A percentile compares a stretch with the other conserved stretches of the same genome.
phyloP scores from a whole-genome alignment of 2,888 invertebrate genomes.

The Yponomeuta evonymella region DNA sequence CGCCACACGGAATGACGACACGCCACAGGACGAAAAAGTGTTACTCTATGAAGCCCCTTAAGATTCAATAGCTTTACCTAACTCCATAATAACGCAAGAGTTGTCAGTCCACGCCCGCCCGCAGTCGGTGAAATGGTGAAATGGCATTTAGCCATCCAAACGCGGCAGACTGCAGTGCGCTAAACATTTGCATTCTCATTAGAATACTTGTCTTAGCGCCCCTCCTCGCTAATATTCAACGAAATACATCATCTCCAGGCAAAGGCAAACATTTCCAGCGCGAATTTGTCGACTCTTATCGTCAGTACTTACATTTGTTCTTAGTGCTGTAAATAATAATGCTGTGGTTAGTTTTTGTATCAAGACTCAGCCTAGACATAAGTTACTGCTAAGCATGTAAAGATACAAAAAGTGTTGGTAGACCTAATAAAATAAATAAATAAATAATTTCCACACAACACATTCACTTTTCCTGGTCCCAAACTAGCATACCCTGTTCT shows the following conservation, averaged over 20 bases:
- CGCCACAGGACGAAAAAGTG: too few species aligned
- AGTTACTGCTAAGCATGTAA: too few species aligned
- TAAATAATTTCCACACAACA: not conserved
- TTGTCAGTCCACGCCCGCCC: not conserved
- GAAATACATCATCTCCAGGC: constrained; percentile 22
- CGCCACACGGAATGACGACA: too few species aligned
- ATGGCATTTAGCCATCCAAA: constrained; percentile 30
- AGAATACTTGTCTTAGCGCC: constrained; percentile 30
- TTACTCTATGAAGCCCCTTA: too few species aligned
- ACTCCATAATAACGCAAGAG: too few species aligned
- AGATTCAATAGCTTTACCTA: too few species aligned
- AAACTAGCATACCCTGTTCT: too few species aligned
- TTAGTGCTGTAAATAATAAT: not conserved
- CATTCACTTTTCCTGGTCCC: not conserved
- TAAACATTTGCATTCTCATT: constrained; percentile 45
- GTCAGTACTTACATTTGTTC: not conserved
- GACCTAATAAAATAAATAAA: too few species aligned
- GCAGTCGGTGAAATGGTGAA: constrained; percentile 32
- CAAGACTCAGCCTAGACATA: too few species aligned
- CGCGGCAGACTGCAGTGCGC: constrained; percentile 36
- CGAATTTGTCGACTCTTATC: not conserved
- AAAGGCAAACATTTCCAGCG: constrained; percentile 13
- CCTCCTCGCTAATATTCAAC: constrained; percentile 19
- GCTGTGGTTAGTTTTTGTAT: too few species aligned
- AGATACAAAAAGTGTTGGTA: too few species aligned